phyloP scores from a whole-genome alignment of 2,888 invertebrate species.

The Epinotia ramella region DNA sequence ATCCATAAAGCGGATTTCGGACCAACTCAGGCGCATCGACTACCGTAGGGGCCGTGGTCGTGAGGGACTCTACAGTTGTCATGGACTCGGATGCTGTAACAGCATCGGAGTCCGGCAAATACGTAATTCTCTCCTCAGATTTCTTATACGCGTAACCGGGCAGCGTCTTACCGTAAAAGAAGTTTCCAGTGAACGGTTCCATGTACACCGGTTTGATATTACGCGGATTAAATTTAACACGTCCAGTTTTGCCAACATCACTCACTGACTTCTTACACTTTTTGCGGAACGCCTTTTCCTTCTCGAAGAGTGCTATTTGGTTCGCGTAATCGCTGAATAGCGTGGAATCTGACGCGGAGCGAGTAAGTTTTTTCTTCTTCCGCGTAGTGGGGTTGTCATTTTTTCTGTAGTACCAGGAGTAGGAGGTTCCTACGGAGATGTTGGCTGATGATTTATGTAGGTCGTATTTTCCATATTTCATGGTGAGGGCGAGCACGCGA shows the following conservation, averaged over 20 bases:
- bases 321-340: constrained; percentile 82
- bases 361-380: constrained; percentile 68
- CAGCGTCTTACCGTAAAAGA: constrained; percentile 78
- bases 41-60: constrained; percentile 67
- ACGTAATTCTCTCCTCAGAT: constrained; percentile 75
- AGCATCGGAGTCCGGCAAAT: constrained; percentile 78
- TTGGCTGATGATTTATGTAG: constrained; percentile 80
- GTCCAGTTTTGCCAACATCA: constrained; percentile 72
- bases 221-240: constrained; percentile 70
- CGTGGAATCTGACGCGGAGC: constrained; percentile 80
- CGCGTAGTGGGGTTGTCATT: constrained; percentile 69
- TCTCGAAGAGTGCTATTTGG: constrained; percentile 80
- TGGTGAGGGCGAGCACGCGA: constrained; percentile 72
- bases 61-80: constrained; percentile 70
- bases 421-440: constrained; percentile 79
- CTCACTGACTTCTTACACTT: constrained; percentile 76
- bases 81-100: constrained; percentile 73
- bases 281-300: constrained; percentile 64
- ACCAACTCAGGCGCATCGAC: constrained; percentile 74
- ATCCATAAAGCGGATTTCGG: constrained; percentile 78
- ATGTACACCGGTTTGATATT: constrained; percentile 74
- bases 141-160: constrained; percentile 74
- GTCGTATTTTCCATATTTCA: constrained; percentile 84
- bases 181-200: constrained; percentile 80
- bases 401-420: constrained; percentile 83